Evolutionary conservation across 2,888 invertebrate species (phyloP).

Genomic region (Drosophila helvetica): DNA sequence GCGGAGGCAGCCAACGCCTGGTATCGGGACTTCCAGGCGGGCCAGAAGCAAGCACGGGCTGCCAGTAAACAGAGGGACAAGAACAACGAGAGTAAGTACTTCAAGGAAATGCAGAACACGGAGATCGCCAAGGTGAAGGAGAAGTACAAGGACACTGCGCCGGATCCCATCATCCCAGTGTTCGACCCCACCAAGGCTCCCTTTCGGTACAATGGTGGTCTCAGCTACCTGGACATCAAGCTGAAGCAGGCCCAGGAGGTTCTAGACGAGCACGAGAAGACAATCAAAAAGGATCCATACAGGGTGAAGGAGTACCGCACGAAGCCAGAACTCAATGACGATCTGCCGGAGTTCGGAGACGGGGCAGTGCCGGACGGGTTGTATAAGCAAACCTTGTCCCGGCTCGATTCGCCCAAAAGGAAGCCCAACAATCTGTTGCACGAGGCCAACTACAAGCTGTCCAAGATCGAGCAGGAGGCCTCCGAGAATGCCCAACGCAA

Average conservation of each 20-base stretch:
- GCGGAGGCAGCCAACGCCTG: slow-evolving; percentile 64
- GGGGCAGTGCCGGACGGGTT: slow-evolving; percentile 42
- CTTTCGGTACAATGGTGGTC: not conserved
- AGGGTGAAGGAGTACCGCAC: slow-evolving; percentile 9
- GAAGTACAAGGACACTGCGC: slow-evolving; percentile 48
- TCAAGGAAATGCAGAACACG: slow-evolving; percentile 41
- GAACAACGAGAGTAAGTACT: slow-evolving; percentile 13
- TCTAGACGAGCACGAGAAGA: slow-evolving; percentile 27
- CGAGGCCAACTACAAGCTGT: slow-evolving; percentile 83
- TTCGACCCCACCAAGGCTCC: not conserved
- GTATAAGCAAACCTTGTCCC: slow-evolving; percentile 62
- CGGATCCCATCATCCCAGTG: slow-evolving; percentile 16
- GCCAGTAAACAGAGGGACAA: not conserved
- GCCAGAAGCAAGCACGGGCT: slow-evolving; percentile 29
- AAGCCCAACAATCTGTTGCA: slow-evolving; percentile 80
- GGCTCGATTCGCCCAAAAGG: slow-evolving; percentile 33
- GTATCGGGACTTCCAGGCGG: slow-evolving; percentile 60
- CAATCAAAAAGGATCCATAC: not conserved
- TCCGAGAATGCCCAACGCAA: slow-evolving; percentile 51
- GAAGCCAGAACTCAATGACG: not conserved
- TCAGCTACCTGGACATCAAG: slow-evolving; percentile 49
- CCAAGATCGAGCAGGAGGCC: slow-evolving; percentile 82
- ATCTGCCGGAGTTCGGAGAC: slow-evolving; percentile 16
- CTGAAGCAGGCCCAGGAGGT: slow-evolving; percentile 33
- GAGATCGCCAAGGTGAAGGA: slow-evolving; percentile 60